Evolutionary conservation across 2,797 vertebrate genomes (phyloP), one percentile per base, ranked within the genome.

Genomic region (Uromys caudimaculatus): DNA sequence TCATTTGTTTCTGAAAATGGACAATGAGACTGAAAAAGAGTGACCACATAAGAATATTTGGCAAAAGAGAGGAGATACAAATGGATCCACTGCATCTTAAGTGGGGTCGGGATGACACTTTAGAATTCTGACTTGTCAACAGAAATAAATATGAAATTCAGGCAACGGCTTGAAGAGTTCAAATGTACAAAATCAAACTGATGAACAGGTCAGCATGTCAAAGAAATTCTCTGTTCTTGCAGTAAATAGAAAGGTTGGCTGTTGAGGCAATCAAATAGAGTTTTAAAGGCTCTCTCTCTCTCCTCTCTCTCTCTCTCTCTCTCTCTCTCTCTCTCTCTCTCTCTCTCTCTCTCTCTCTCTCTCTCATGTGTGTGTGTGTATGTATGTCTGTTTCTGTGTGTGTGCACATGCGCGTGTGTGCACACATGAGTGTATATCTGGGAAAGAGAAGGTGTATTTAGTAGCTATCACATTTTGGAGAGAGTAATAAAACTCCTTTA

Each of bases 101-200:
- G 73, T 67, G 92, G 41, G 52, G 81, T 41, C 2, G 27, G 54
- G 50, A 16, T 90, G 67, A 32, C 56, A 38, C 83, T 89, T 91
- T 71, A 69, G 54, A 77, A 52, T 95, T 38, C 73, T 81, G 78
- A 69, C 44, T 50, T 97, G 60, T 95, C 94, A 94, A 95, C 6
- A 32, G 89, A 95, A 83, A 94, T 86, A 73, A 96, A 79, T 67
- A 52, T 69, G 81, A 96, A 95, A 69, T 89, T 52, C 24, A 94
- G n/a, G 75, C 62, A 79, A 87, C 17, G 29, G 44, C 58, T 92
- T 88, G 71, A 91, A 94, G 92, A 97, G 52, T 89, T 96, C 82
- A 94, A 76, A 95, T 96, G 78, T 32, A 94, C n/a, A 96, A 90
- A 97, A 92, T 83, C 38, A 73, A 97, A 96, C 44, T 73, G 38